Percentiles rank a stretch among this genome's conserved stretches.
Conservation (phyloP, 1,140 invertebrate genomes). For the Uloborus diversus region DNA sequence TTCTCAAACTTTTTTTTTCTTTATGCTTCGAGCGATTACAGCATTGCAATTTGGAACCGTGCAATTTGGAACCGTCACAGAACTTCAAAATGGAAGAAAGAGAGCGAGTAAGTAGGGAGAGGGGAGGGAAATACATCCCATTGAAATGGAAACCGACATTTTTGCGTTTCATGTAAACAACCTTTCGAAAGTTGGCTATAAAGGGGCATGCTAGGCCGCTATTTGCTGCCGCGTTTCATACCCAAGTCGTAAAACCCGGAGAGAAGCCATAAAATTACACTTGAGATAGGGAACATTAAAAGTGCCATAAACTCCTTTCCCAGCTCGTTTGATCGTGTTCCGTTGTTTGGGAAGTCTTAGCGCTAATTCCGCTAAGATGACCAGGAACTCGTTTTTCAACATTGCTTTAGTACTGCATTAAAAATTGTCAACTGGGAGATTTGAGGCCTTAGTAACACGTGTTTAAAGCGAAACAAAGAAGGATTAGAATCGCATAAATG, state of each 20-base stretch:
- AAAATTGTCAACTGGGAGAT: conserved; percentile 45
- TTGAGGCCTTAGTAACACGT: conserved; percentile 32
- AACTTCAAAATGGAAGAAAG: conserved; percentile 3
- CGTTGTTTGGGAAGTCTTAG: conserved; percentile 45
- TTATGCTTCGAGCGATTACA: background rate
- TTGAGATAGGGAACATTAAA: conserved; percentile 51
- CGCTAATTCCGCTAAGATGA: conserved; percentile 35
- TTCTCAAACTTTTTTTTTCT: too few relatives aligned
- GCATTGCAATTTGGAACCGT: conserved; percentile 27
- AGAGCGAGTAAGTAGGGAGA: too few relatives aligned
- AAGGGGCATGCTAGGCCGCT: conserved; percentile 9
- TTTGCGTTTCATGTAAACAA: conserved; percentile 46
- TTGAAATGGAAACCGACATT: conserved; percentile 43
- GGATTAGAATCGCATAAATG: conserved; percentile 13
- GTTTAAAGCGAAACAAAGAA: conserved; percentile 24
- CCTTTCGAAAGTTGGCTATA: conserved; percentile 16
- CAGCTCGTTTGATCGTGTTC: conserved; percentile 47
- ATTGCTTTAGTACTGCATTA: conserved; percentile 48
- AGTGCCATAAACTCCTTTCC: conserved; percentile 47
- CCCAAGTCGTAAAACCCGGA: conserved; percentile 34
- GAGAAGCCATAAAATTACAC: conserved; percentile 54
- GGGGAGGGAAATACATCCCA: conserved; percentile 8
- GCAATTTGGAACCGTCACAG: conserved; percentile 30
- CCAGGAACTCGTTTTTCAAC: conserved; percentile 35
- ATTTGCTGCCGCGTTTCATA: conserved; percentile 44